Evolutionary conservation across 2,113 vertebrate species (phyloP).

Genomic region (Aptenodytes patagonicus): DNA sequence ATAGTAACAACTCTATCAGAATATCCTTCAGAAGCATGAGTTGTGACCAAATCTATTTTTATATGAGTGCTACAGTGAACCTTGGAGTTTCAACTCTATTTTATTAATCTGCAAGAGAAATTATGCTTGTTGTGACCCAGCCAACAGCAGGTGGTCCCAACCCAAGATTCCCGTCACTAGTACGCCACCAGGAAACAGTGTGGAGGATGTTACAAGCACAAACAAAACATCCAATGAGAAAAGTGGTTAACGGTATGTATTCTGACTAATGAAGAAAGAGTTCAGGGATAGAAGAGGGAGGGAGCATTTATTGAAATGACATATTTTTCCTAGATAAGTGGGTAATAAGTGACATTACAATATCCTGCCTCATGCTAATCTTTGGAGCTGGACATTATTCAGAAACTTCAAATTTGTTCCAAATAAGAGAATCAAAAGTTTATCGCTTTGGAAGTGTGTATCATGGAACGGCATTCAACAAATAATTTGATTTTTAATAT

Average conservation of each 20-base stretch:
- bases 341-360: neutral
- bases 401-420: neutral
- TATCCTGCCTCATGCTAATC: neutral
- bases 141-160: neutral
- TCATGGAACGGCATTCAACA: neutral
- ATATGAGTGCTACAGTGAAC: neutral
- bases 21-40: neutral
- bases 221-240: neutral
- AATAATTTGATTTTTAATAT: neutral
- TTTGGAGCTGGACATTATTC: neutral
- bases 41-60: neutral
- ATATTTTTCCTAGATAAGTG: neutral
- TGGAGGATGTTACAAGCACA: neutral
- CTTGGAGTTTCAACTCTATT: neutral
- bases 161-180: neutral
- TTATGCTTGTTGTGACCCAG: neutral
- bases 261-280: neutral
- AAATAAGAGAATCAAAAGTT: neutral
- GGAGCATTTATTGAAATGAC: neutral
- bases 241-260: neutral
- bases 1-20: neutral
- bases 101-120: neutral
- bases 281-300: neutral
- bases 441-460: neutral
- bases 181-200: neutral